Conservation (phyloP, 2,113 vertebrate genomes). For the Podarcis muralis region DNA sequence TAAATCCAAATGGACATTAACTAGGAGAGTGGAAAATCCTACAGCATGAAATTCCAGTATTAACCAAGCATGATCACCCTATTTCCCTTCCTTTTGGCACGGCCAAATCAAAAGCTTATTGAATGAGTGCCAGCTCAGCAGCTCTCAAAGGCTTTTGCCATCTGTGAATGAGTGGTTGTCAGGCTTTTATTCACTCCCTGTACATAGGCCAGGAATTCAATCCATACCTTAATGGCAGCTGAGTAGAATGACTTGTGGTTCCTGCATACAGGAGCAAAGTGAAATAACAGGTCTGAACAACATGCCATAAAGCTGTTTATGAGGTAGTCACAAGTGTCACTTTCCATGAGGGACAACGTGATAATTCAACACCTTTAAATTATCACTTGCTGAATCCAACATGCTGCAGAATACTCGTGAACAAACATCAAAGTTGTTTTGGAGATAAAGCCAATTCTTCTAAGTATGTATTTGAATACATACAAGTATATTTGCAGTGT, state of each 20-base stretch:
- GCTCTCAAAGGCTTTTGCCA: slow-evolving; percentile 48
- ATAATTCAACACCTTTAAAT: slow-evolving; percentile 51
- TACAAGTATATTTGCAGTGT: not conserved
- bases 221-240: slow-evolving; percentile 17
- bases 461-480: not conserved
- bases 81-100: slow-evolving; percentile 54
- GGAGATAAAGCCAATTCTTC: slow-evolving; percentile 5
- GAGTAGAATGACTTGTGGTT: slow-evolving; percentile 48
- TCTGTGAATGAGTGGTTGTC: slow-evolving; percentile 48
- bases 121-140: slow-evolving; percentile 61
- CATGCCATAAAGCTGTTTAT: slow-evolving; percentile 56
- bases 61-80: slow-evolving; percentile 47
- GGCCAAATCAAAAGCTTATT: slow-evolving; percentile 60
- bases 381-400: slow-evolving; percentile 46
- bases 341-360: slow-evolving; percentile 33
- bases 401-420: slow-evolving; percentile 23
- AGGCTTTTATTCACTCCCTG: slow-evolving; percentile 48
- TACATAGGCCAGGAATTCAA: slow-evolving; percentile 20
- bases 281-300: slow-evolving; percentile 53
- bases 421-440: slow-evolving; percentile 39
- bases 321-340: slow-evolving; percentile 47
- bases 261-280: slow-evolving; percentile 42
- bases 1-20: slow-evolving; percentile 59
- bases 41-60: slow-evolving; percentile 23
- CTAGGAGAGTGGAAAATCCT: slow-evolving; percentile 51